Conservation (phyloP, 2,113 vertebrate genomes). For the Erpornis zantholeuca region DNA sequence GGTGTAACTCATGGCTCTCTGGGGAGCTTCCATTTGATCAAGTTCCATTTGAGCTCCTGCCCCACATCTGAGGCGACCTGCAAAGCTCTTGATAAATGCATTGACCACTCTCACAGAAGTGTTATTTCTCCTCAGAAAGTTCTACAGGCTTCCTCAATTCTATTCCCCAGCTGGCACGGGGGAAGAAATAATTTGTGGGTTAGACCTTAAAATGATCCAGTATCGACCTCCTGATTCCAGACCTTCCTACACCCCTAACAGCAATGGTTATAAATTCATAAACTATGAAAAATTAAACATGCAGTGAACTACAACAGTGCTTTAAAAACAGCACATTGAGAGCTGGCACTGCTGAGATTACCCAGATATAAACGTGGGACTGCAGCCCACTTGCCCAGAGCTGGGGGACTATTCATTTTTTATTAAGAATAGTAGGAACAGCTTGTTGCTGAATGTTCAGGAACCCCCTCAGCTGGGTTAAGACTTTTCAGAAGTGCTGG, state of each 20-base stretch:
- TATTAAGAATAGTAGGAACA: neutral
- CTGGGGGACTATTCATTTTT: neutral
- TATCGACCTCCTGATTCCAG: slow-evolving; percentile 35
- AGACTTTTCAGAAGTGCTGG: neutral
- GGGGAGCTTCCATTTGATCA: neutral
- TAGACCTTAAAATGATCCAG: neutral
- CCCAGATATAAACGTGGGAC: neutral
- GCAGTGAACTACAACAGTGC: neutral
- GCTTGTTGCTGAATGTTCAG: neutral
- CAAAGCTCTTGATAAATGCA: neutral
- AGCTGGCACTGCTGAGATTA: neutral
- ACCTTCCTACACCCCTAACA: neutral
- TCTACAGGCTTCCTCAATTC: neutral
- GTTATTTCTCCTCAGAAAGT: slow-evolving; percentile 1
- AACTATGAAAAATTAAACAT: slow-evolving; percentile 61
- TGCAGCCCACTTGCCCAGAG: neutral
- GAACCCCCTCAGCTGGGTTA: neutral
- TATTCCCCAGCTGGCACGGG: neutral
- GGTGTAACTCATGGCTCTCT: neutral
- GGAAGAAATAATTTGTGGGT: neutral
- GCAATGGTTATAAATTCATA: slow-evolving; percentile 54
- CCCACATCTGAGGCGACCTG: neutral
- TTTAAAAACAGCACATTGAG: neutral
- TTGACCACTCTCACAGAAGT: neutral
- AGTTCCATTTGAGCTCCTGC: neutral